phyloP scores from a whole-genome alignment of 2,797 vertebrate genomes.

The Sardinella longiceps region DNA sequence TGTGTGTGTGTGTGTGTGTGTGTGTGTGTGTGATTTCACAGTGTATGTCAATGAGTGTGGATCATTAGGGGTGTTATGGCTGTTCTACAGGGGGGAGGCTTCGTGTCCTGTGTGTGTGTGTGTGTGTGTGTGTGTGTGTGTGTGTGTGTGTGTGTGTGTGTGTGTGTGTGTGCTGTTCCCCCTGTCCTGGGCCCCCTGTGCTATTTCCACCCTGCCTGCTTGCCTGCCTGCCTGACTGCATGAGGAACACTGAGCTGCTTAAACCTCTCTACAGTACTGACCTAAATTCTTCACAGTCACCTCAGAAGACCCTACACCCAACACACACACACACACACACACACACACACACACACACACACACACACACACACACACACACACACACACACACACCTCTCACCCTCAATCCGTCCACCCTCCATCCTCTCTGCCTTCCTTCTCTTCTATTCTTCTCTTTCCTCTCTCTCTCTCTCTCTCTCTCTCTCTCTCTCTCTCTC shows the following conservation, averaged over 20 bases:
- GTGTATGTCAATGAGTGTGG: constrained; percentile 50
- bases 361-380: constrained; percentile 20
- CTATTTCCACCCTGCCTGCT: constrained; percentile 68
- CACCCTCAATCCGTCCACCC: background rate
- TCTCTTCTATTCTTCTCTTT: constrained; percentile 7
- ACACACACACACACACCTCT: constrained; percentile 11
- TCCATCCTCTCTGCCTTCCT: background rate
- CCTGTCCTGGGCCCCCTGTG: constrained; percentile 69
- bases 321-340: constrained; percentile 31
- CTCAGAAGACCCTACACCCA: constrained; percentile 74
- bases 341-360: constrained; percentile 32
- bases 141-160: constrained; percentile 20
- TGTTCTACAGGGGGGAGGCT: constrained; percentile 46
- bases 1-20: background rate
- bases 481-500: constrained; percentile 29
- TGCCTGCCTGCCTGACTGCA: constrained; percentile 15
- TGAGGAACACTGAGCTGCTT: constrained; percentile 70
- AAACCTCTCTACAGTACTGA: constrained; percentile 74
- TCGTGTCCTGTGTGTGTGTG: constrained; percentile 24
- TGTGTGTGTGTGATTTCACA: constrained; percentile 8
- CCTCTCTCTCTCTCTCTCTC: constrained; percentile 18
- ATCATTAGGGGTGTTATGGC: constrained; percentile 73
- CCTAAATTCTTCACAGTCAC: constrained; percentile 80
- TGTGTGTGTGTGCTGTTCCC: constrained; percentile 36
- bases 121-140: constrained; percentile 20